Evolutionary conservation across 2,888 invertebrate species (phyloP), one percentile per base, ranked within the genome.

Genomic region (Dimorphilus gyrociliatus): DNA sequence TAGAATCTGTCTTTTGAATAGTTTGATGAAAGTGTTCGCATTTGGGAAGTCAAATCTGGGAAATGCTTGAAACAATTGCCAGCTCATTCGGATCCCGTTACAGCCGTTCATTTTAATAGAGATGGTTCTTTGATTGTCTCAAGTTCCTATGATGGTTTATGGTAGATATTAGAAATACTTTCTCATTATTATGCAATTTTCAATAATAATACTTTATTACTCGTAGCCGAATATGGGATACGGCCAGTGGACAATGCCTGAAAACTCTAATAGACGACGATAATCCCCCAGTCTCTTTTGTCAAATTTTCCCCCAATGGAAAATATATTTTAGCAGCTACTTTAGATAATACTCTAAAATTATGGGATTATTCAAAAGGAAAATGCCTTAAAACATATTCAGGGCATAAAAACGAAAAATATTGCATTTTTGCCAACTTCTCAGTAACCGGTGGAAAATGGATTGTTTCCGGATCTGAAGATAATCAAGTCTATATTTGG

Each of bases 361-460:
- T 97, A 33, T 97, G 94, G 94, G 94, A 97, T 66, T 94, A 92
- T 64, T 85, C 84, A 38, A 85, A 94, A 69, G 90, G 88, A 40
- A 82, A 92, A 45, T 57, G 92, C 63, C 68, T 97, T 32, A 97
- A 97, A 67, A 88, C 88, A 0, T 97, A 97, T 55, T 80, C 81
- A 0, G 94, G 94, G 4, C 97, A 97, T 61, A 82, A 81, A 63
- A 97, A 97, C 63, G 92, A 92, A 64, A 94, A 94, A 61, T 97
- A 90, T 65, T 97, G 94, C 61, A 88, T 97, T 62, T 94, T 94
- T 62, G 94, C 94, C 26, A 97, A 97, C 65, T 97, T 97, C 64
- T 94, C 94, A 21, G 92, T 97, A 4, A 97, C 94, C n/a, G n/a
- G n/a, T n/a, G n/a, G n/a, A n/a, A n/a, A 86, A 81, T 97, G 94